Percentiles rank a stretch among this genome's conserved stretches.
These are phyloP conservation scores for Tolypeutes matacus DNA, from an alignment of 2,797 vertebrate species.

Conservation along the genomic window DNA sequence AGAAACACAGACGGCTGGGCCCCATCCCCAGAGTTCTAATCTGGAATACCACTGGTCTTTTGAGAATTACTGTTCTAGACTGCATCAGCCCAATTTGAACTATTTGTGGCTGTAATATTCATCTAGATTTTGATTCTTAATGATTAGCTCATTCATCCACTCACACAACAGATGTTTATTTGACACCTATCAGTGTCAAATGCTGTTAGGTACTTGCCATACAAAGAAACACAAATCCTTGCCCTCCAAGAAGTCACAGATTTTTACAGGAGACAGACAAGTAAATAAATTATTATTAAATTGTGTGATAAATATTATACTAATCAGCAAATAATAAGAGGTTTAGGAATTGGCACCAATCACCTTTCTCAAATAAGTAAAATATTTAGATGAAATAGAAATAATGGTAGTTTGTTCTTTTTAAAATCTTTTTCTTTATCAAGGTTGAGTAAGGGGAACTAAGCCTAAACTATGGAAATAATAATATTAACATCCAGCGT, in stretches of 20 bases:
- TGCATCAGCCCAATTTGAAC: background rate
- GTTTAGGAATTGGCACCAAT: constrained; percentile 6
- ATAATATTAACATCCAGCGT: background rate
- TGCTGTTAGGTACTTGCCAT: background rate
- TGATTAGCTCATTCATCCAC: background rate
- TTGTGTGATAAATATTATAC: background rate
- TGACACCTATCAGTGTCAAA: background rate
- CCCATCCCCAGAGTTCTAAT: background rate
- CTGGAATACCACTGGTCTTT: background rate
- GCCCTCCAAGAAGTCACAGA: background rate
- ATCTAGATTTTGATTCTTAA: background rate
- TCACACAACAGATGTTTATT: background rate
- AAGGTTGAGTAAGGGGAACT: background rate
- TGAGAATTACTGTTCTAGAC: background rate
- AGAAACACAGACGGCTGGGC: background rate
- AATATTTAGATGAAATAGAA: constrained; percentile 46
- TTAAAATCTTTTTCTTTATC: background rate
- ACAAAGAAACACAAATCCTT: background rate
- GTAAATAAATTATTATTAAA: background rate
- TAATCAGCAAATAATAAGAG: background rate
- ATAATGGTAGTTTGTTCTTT: constrained; percentile 33
- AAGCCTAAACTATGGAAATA: background rate
- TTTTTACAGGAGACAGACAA: background rate
- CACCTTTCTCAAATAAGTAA: constrained; percentile 8
- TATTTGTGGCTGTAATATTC: background rate